Base-by-base conservation (phyloP, 2,797 vertebrate genomes). In the Ambastaia sidthimunki region DNA sequence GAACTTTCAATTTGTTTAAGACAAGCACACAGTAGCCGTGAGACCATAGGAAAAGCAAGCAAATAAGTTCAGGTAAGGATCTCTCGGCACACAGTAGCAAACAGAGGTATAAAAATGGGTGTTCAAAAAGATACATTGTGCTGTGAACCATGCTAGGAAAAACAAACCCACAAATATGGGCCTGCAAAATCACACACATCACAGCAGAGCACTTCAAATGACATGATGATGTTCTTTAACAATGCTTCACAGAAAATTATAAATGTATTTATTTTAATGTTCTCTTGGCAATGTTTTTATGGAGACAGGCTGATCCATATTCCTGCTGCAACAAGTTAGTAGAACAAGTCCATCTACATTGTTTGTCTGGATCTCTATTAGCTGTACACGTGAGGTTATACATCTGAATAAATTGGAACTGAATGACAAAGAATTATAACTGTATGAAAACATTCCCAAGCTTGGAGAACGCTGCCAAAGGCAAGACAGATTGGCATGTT, bases 401-500 rank as follows among this genome's bases (percentile, higher is more conserved):
- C 55, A 23, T n/a, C 7, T 21, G 19, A 54, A 21, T 66, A 68
- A 47, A 47, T 47, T 50, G 60, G 19, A 66, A 55, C 13, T 7
- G 9, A 66, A 73, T 47, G 37, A 72, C 68, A 71, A 63, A 12
- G 16, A 3, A 66, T 47, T 18, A 67, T 18, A 25, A 73, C 54
- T 21, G 18, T 50, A 11, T 44, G n/a, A 10, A 48, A 59, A 25
- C 37, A 59, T 31, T 47, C 19, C 31, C 19, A 2, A 67, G 50
- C 75, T 23, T 18, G 13, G 48, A 77, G 21, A 72, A 68, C 37
- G n/a, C 60, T 47, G 59, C 81, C 71, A 74, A 70, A 3, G 91
- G 92, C 89, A 81, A 85, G 71, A 88, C 92, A 93, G 89, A 92
- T 88, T 91, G 90, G 84, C 86, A 79, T 85, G 76, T 73, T 82